Evolutionary conservation across 2,888 invertebrate genomes (phyloP).

Genomic region (Apantesis nais): DNA sequence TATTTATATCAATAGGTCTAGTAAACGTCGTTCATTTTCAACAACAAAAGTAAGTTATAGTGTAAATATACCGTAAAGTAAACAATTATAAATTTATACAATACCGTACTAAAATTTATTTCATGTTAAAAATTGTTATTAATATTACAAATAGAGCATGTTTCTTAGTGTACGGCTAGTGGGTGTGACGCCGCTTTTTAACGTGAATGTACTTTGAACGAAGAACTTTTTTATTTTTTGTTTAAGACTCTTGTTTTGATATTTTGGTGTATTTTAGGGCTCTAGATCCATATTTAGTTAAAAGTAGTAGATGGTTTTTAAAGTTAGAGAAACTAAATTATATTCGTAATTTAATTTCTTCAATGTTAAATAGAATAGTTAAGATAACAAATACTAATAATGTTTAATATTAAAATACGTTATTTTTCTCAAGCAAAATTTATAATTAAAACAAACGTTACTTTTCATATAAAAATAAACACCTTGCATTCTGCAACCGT

Average conservation of each 20-base stretch:
- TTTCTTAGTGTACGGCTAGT: constrained; percentile 9
- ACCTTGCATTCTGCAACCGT: neutral
- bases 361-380: too few species aligned
- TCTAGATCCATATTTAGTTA: neutral
- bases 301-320: neutral
- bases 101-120: neutral
- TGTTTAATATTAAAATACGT: neutral
- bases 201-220: constrained; percentile 22
- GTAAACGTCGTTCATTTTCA: neutral
- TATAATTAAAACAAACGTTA: neutral
- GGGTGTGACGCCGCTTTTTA: constrained; percentile 16
- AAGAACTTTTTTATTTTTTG: constrained; percentile 12
- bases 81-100: neutral
- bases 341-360: too few species aligned
- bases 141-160: constrained; percentile 21
- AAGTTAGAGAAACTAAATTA: neutral
- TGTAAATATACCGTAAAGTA: neutral
- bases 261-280: neutral
- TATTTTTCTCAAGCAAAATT: neutral
- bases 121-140: constrained; percentile 4
- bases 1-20: neutral
- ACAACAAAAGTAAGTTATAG: neutral
- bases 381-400: neutral
- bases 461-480: neutral
- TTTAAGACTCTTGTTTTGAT: constrained; percentile 4